Conservation (phyloP, 2,888 invertebrate species). For the Scaptomyza cyrtandrae region DNA sequence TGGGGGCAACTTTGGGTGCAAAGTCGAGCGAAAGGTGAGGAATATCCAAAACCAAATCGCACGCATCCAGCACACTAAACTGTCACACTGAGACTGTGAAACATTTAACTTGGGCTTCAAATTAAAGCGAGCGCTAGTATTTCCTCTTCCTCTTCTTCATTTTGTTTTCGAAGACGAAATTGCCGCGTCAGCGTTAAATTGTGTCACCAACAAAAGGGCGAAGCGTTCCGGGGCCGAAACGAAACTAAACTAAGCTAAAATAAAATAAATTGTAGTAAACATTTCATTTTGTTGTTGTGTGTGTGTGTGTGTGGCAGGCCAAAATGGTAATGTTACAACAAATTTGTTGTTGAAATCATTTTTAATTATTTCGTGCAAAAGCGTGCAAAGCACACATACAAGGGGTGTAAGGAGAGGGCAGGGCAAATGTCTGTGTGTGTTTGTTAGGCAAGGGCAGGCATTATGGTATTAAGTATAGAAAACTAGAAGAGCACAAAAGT, state of each 20-base stretch:
- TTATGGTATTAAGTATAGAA: slow-evolving; percentile 38
- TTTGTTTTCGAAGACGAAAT: slow-evolving; percentile 19
- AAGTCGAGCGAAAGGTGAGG: slow-evolving; percentile 45
- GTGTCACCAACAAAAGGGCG: slow-evolving; percentile 63
- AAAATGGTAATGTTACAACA: slow-evolving; percentile 67
- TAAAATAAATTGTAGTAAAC: slow-evolving; percentile 15
- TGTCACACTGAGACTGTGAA: slow-evolving; percentile 3
- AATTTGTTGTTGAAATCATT: slow-evolving; percentile 59
- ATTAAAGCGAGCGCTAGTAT: slow-evolving; percentile 17
- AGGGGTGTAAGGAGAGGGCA: not conserved
- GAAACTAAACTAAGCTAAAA: slow-evolving; percentile 14
- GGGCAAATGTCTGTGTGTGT: not conserved
- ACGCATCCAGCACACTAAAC: slow-evolving; percentile 28
- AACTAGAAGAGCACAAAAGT: slow-evolving; percentile 40
- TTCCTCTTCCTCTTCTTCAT: not conserved
- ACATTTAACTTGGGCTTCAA: slow-evolving; percentile 38
- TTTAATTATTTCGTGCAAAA: slow-evolving; percentile 65
- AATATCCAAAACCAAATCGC: slow-evolving; percentile 26
- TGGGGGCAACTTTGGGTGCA: slow-evolving; percentile 35
- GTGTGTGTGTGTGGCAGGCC: slow-evolving; percentile 33
- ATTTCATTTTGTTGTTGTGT: slow-evolving; percentile 16
- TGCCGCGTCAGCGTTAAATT: slow-evolving; percentile 67
- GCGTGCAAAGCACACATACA: slow-evolving; percentile 26
- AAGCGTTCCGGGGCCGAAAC: slow-evolving; percentile 18
- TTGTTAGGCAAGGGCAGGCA: slow-evolving; percentile 41